Evolutionary conservation across 2,113 vertebrate species (phyloP).

Genomic region (Brachyhypopomus gauderio): DNA sequence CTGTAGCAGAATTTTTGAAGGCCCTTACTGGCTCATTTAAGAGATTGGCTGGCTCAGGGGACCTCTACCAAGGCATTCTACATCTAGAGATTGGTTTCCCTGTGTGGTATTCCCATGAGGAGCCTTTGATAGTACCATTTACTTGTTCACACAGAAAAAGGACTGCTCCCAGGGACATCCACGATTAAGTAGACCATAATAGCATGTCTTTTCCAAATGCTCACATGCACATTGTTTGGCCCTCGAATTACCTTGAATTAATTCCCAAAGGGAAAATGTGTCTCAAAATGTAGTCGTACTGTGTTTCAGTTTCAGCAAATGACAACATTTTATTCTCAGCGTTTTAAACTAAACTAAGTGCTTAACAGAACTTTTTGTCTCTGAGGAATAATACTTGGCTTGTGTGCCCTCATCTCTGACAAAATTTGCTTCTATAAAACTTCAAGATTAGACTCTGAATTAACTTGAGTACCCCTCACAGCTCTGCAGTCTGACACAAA

Average conservation of each 20-base stretch:
- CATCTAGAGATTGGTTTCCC: slow-evolving; percentile 14
- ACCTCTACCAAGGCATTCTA: slow-evolving; percentile 14
- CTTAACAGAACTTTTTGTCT: not conserved
- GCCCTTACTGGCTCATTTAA: slow-evolving; percentile 37
- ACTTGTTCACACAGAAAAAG: not conserved
- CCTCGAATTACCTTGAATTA: not conserved
- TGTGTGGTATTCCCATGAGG: slow-evolving; percentile 1
- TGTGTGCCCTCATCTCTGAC: slow-evolving; percentile 4
- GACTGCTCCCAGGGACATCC: not conserved
- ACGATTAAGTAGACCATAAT: not conserved
- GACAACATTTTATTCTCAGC: not conserved
- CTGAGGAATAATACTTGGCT: not conserved
- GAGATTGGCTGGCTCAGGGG: slow-evolving; percentile 29
- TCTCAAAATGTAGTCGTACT: not conserved
- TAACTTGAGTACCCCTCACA: slow-evolving; percentile 10
- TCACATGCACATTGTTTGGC: not conserved
- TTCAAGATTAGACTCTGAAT: slow-evolving; percentile 19
- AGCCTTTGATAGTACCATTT: not conserved
- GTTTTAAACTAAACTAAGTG: slow-evolving; percentile 5
- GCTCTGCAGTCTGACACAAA: not conserved
- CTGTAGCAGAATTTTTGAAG: slow-evolving; percentile 3
- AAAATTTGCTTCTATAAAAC: slow-evolving; percentile 18
- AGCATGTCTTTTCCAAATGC: not conserved
- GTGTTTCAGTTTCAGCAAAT: not conserved
- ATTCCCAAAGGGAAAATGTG: not conserved